These are phyloP conservation scores for Phymatocera aterrima DNA, from an alignment of 2,888 invertebrate species.

Conservation along the genomic window DNA sequence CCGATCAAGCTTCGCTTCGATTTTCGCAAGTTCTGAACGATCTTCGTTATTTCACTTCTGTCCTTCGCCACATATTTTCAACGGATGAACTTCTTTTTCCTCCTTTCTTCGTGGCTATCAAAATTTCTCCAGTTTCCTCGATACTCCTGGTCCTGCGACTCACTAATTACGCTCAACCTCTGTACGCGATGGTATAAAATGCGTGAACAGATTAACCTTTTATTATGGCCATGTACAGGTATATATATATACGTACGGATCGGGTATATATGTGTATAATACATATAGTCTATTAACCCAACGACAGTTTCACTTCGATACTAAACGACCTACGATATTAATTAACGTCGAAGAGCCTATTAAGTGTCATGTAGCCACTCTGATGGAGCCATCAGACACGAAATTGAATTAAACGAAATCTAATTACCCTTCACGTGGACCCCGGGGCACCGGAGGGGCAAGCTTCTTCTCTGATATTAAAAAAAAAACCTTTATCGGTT, in stretches of 20 bases:
- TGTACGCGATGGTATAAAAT: too few species aligned
- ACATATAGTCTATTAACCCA: slow-evolving; percentile 1
- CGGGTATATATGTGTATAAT: not conserved
- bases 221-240: not conserved
- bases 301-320: slow-evolving; percentile 36
- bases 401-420: slow-evolving; percentile 42
- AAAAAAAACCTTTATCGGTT: not conserved
- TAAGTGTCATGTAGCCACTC: slow-evolving; percentile 40
- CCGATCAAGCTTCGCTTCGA: too few species aligned
- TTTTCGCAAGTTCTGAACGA: too few species aligned
- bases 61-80: too few species aligned
- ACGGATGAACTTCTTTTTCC: too few species aligned
- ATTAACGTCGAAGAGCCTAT: slow-evolving; percentile 42
- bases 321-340: slow-evolving; percentile 42
- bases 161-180: too few species aligned
- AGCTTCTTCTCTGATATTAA: slow-evolving; percentile 27
- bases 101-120: too few species aligned
- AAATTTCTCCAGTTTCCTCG: too few species aligned
- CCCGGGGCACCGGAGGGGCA: not conserved
- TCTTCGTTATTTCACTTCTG: too few species aligned
- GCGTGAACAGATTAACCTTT: not conserved
- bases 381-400: slow-evolving; percentile 43
- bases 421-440: slow-evolving; percentile 35
- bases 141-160: too few species aligned
- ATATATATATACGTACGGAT: too few species aligned